Base-by-base conservation (phyloP, 1,140 invertebrate species). In the Xylocopa sonorina region DNA sequence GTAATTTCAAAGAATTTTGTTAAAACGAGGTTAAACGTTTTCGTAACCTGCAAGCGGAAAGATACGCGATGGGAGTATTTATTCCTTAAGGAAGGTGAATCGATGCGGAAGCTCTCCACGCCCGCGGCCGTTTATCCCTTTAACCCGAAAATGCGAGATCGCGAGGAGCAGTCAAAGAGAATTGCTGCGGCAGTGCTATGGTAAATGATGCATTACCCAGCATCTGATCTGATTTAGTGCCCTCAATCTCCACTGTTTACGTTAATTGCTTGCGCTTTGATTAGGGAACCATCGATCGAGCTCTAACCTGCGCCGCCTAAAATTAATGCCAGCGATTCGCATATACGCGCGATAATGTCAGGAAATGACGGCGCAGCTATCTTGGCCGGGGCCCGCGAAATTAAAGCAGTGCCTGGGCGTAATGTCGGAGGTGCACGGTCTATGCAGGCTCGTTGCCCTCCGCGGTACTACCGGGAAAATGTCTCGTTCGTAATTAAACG, bases 231-330 rank as follows among this genome's bases (percentile, higher is more conserved):
- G 83, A 85, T 86, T 85, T 85, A 86, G 83, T 85, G 58, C 48
- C 84, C 80, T 85, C 83, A 81, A 85, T 86, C 84, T 85, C 68
- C 72, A 60, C 79, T 74, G 80, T 82, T 86, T 86, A 85, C 84
- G 79, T 82, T 85, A 86, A 85, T 85, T 86, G 76, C 80, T 55
- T 51, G 76, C 9, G 67, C 60, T 85, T 86, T 85, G 84, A 86
- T 86, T 80, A 80, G 76, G 48, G 75, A 48, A 58, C 46, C 55
- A 78, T 74, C 80, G 76, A 86, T 86, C 84, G 76, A 50, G n/a
- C 55, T n/a, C n/a, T 6, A 34, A 72, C 60, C 73, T 41, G 53
- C 16, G 14, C 51, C 6, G 57, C 27, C 68, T 84, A 81, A 85
- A 85, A 81, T 85, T 85, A 84, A 81, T 74, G 73, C 69, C 43